Evolutionary conservation across 2,113 vertebrate genomes (phyloP).

Genomic region (Mirounga angustirostris): DNA sequence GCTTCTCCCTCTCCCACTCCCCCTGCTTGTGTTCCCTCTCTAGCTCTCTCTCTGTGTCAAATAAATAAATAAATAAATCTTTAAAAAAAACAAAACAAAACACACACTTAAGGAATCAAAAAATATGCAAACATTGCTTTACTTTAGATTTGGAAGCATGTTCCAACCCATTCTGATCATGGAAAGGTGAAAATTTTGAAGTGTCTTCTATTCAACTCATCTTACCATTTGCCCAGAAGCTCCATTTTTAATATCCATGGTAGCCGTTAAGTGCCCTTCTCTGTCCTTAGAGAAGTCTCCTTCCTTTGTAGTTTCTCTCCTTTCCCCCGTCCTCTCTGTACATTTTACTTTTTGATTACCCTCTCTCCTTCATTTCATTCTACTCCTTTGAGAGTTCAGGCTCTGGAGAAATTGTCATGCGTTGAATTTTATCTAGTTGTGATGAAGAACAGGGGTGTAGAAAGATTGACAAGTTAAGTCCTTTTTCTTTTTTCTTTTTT

Average conservation of each 20-base stretch:
- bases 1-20: no score
- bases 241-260: background rate
- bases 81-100: no score
- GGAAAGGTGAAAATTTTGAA: background rate
- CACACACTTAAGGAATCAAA: background rate
- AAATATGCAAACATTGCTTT: background rate
- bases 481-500: background rate
- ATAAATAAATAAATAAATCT: no score
- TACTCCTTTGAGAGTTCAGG: conserved; percentile 13
- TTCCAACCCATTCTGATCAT: background rate
- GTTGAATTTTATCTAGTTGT: background rate
- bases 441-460: background rate
- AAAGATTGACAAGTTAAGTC: background rate
- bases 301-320: background rate
- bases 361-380: background rate
- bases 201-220: background rate
- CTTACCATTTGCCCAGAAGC: background rate
- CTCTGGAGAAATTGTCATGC: background rate
- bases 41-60: no score
- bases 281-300: background rate
- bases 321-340: background rate
- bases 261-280: background rate
- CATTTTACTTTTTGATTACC: background rate
- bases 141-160: background rate
- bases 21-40: no score